Conservation (phyloP, 2,888 invertebrate species). For the Oscheius sp. region DNA sequence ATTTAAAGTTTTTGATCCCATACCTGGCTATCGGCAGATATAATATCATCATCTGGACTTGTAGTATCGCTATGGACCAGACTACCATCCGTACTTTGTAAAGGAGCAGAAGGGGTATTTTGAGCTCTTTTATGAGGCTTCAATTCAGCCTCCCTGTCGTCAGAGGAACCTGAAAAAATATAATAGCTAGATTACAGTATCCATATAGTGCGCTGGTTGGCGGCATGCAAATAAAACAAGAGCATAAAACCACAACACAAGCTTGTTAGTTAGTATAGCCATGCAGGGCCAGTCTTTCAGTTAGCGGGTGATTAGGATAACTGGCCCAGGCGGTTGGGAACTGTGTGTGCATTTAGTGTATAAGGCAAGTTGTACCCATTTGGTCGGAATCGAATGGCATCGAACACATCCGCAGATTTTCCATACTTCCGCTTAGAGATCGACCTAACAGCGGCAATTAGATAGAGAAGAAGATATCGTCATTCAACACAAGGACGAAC, state of each 20-base stretch:
- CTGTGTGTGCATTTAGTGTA: background rate
- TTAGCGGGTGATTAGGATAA: no score
- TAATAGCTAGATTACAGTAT: background rate
- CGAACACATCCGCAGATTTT: conserved; percentile 64
- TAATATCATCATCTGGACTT: conserved; percentile 45
- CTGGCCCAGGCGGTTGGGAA: background rate
- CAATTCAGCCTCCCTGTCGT: conserved; percentile 44
- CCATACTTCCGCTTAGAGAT: conserved; percentile 58
- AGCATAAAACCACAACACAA: conserved; percentile 17
- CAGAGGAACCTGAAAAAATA: conserved; percentile 33
- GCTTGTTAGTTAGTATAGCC: background rate
- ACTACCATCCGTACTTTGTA: conserved; percentile 45
- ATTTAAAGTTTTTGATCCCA: no score
- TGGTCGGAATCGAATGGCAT: conserved; percentile 60
- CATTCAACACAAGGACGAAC: conserved; percentile 22
- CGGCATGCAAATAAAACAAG: conserved; percentile 10
- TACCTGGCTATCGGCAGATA: conserved; percentile 41
- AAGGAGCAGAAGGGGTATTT: conserved; percentile 63
- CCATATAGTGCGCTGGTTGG: conserved; percentile 19
- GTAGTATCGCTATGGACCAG: conserved; percentile 12
- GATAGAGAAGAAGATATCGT: conserved; percentile 8
- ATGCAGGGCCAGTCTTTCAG: no score
- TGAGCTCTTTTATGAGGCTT: conserved; percentile 50
- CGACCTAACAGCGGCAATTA: conserved; percentile 29
- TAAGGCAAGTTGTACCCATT: conserved; percentile 28